Base-by-base conservation (phyloP, 1,140 invertebrate species). In the Cyclargus thomasi region DNA sequence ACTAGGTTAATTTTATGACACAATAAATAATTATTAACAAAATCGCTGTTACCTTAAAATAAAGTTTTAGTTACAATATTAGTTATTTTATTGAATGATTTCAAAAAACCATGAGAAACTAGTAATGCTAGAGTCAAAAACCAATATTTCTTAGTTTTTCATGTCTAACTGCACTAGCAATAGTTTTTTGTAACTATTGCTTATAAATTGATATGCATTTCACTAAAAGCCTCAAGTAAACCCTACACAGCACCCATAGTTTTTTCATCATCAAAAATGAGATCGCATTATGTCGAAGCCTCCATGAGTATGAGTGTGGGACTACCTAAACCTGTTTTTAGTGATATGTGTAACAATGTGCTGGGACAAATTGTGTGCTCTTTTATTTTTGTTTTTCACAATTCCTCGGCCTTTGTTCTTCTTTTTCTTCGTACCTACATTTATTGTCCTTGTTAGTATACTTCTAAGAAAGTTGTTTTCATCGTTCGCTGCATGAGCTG, bases 391-490 rank as follows among this genome's bases (percentile, higher is more conserved):
- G 3, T 59, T 18, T 59, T 59, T 59, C 55, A 11, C 20, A 21
- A 53, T 8, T 35, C 39, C 39, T 20, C 39, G 29, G 2, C 63
- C 18, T 21, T 21, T 59, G 20, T 59, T 59, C 55, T 59, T 59
- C 55, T 59, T 59, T 18, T 20, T 59, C 18, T 11, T 20, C 11
- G 53, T 4, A 55, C 18, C 55, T 4, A 62, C 23, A 17, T 66
- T 8, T 29, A 29, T 29, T 20, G 23, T 57, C 8, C 18, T 66
- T 20, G 53, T 66, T 2, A 75, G 35, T 53, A 74, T 47, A 18
- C 67, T 70, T 65, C 22, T 69, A 6, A 85, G 70, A 66, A 78
- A 76, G 29, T 47, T 39, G 0, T 39, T 39, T 6, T 65, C 64
- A 8, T 53, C 5, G 2, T 77, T 67, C 65, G 72, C 80, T 17